Conservation (phyloP, 2,888 invertebrate genomes). For the Phanerotoma sp. region DNA sequence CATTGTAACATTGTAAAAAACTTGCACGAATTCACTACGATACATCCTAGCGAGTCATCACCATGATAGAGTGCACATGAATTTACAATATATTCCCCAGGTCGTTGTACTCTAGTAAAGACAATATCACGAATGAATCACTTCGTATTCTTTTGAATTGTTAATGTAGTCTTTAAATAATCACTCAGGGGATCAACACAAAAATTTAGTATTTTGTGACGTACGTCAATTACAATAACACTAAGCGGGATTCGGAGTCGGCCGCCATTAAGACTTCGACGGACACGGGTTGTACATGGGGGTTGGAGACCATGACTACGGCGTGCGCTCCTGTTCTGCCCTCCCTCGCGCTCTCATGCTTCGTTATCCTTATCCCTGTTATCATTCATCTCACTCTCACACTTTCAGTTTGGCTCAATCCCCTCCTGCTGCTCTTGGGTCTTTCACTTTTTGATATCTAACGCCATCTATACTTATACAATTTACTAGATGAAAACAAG, state of each 20-base stretch:
- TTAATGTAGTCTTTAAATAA: slow-evolving; percentile 11
- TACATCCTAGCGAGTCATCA: slow-evolving; percentile 48
- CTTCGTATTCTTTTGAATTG: neutral
- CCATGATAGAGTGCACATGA: slow-evolving; percentile 36
- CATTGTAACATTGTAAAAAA: slow-evolving; percentile 35
- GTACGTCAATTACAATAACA: slow-evolving; percentile 48
- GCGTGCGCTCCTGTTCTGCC: slow-evolving; percentile 35
- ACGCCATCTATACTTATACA: neutral
- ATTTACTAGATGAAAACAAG: too few species aligned
- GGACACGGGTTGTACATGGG: slow-evolving; percentile 33
- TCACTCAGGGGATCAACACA: neutral
- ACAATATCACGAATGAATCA: neutral
- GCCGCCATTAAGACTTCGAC: slow-evolving; percentile 55
- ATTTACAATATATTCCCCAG: neutral
- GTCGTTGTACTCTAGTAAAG: neutral
- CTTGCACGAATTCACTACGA: slow-evolving; percentile 40
- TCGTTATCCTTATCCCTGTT: slow-evolving; percentile 12
- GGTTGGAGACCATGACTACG: slow-evolving; percentile 39
- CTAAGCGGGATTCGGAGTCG: slow-evolving; percentile 46
- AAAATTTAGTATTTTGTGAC: slow-evolving; percentile 9
- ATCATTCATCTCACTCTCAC: slow-evolving; percentile 7
- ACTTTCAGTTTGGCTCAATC: neutral
- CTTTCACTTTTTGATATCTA: neutral
- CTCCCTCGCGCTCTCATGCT: slow-evolving; percentile 11
- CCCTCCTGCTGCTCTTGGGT: too few species aligned